Evolutionary conservation across 2,797 vertebrate species (phyloP).

Genomic region (Lemur catta): DNA sequence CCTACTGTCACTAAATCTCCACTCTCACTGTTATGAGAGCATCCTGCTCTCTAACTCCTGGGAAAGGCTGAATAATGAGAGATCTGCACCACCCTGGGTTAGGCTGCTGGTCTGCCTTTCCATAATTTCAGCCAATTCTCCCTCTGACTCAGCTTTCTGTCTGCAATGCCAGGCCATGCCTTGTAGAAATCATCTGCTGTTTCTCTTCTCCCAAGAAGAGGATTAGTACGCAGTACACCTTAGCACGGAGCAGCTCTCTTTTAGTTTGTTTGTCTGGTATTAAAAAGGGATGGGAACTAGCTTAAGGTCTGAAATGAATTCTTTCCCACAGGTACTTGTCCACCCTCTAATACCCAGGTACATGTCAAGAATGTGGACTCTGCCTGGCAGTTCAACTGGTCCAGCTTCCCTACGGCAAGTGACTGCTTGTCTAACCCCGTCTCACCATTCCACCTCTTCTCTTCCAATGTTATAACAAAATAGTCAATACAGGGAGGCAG

Average conservation of each 20-base stretch:
- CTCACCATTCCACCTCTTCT: slow-evolving; percentile 12
- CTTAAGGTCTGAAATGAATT: slow-evolving; percentile 59
- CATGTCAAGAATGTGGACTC: slow-evolving; percentile 70
- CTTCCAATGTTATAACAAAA: slow-evolving; percentile 34
- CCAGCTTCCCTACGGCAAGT: slow-evolving; percentile 53
- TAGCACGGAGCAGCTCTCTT: slow-evolving; percentile 43
- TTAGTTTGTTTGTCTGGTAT: slow-evolving; percentile 59
- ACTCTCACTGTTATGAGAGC: background rate
- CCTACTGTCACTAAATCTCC: background rate
- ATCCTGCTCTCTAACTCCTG: background rate
- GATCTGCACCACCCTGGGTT: background rate
- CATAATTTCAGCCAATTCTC: slow-evolving; percentile 14
- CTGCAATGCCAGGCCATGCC: slow-evolving; percentile 27
- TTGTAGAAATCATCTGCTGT: background rate
- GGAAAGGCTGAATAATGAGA: background rate
- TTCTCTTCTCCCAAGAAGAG: slow-evolving; percentile 43
- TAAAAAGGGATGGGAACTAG: slow-evolving; percentile 48
- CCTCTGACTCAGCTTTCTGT: slow-evolving; percentile 62
- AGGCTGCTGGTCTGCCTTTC: background rate
- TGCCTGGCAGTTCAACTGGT: slow-evolving; percentile 53
- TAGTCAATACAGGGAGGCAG: slow-evolving; percentile 20
- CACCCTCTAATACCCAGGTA: slow-evolving; percentile 58
- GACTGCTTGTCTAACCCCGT: slow-evolving; percentile 42
- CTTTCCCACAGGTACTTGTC: slow-evolving; percentile 67
- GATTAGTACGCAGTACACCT: background rate